phyloP scores from a whole-genome alignment of 2,888 invertebrate genomes.

The Lingula anatina region DNA sequence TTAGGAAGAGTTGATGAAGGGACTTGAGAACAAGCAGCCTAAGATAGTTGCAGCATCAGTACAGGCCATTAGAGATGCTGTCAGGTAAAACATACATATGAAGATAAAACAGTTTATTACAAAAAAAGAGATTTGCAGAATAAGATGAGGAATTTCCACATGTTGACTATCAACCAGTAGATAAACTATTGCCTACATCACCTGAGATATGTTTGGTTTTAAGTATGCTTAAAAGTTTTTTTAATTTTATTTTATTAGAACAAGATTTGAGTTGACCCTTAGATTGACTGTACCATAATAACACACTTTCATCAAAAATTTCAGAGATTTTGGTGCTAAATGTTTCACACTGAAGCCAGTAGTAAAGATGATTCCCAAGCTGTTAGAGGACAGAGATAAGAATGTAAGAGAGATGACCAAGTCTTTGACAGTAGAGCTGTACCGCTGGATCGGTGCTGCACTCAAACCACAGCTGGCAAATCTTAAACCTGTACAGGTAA shows the following conservation, averaged over 20 bases:
- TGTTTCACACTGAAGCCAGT: constrained; percentile 78
- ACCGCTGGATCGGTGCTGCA: constrained; percentile 71
- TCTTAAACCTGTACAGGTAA: constrained; percentile 78
- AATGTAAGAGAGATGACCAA: constrained; percentile 86
- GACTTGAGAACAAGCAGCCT: constrained; percentile 92
- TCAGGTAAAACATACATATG: too few relatives aligned
- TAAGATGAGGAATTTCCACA: too few relatives aligned
- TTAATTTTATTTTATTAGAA: too few relatives aligned
- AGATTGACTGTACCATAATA: too few relatives aligned
- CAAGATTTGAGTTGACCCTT: too few relatives aligned
- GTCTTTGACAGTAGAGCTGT: constrained; percentile 84
- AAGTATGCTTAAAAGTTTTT: too few relatives aligned
- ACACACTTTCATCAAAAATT: too few relatives aligned
- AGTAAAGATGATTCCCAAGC: constrained; percentile 76
- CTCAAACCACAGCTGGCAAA: constrained; percentile 78
- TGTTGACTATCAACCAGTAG: too few relatives aligned
- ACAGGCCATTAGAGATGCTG: constrained; percentile 67
- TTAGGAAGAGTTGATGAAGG: constrained; percentile 87
- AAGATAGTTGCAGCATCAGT: constrained; percentile 87
- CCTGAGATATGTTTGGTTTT: too few relatives aligned
- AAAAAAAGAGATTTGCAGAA: too few relatives aligned
- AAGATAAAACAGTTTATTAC: too few relatives aligned
- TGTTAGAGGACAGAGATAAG: constrained; percentile 89
- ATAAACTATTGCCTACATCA: too few relatives aligned
- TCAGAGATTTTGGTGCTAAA: constrained; percentile 84